Percentiles rank a stretch among this genome's conserved stretches.
Evolutionary conservation across 1,140 invertebrate species (phyloP).

Genomic region (Odontomachus brunneus): DNA sequence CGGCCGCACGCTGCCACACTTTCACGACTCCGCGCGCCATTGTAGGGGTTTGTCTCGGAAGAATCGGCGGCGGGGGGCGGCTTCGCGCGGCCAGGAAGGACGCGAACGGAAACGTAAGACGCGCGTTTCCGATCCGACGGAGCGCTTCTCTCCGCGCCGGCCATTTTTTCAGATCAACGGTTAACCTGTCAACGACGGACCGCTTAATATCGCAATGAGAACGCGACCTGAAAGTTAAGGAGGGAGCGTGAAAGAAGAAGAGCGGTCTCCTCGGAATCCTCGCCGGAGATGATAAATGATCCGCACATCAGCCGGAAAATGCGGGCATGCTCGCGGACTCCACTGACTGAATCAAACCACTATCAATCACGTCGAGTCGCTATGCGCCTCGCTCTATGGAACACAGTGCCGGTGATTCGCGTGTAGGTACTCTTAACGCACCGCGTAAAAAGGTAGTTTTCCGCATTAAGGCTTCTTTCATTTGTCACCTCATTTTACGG

Average conservation of each 20-base stretch:
- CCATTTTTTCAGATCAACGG: slow-evolving; percentile 41
- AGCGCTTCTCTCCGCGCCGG: neutral
- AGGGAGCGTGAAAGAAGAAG: slow-evolving; percentile 20
- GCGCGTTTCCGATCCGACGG: neutral
- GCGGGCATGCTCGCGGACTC: slow-evolving; percentile 56
- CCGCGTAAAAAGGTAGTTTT: slow-evolving; percentile 59
- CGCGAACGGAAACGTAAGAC: neutral
- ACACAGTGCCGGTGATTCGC: slow-evolving; percentile 25
- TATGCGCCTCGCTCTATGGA: slow-evolving; percentile 35
- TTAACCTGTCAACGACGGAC: slow-evolving; percentile 56
- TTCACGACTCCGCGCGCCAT: slow-evolving; percentile 41
- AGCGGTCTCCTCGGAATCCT: slow-evolving; percentile 48
- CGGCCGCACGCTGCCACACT: slow-evolving; percentile 60
- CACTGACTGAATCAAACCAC: slow-evolving; percentile 67
- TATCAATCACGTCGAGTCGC: slow-evolving; percentile 63
- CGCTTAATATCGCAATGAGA: slow-evolving; percentile 54
- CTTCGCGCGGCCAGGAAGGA: neutral
- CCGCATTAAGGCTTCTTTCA: slow-evolving; percentile 57
- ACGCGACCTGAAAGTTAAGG: slow-evolving; percentile 45
- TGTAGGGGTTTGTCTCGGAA: neutral
- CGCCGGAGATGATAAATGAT: slow-evolving; percentile 63
- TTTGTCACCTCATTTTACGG: slow-evolving; percentile 54
- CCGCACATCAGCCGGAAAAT: slow-evolving; percentile 64
- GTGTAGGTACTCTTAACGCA: slow-evolving; percentile 50
- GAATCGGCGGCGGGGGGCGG: slow-evolving; percentile 17